A percentile compares a stretch with the other conserved stretches of the same genome.
Evolutionary conservation across 2,797 vertebrate genomes (phyloP).

Genomic region (Smutsia temminckii): DNA sequence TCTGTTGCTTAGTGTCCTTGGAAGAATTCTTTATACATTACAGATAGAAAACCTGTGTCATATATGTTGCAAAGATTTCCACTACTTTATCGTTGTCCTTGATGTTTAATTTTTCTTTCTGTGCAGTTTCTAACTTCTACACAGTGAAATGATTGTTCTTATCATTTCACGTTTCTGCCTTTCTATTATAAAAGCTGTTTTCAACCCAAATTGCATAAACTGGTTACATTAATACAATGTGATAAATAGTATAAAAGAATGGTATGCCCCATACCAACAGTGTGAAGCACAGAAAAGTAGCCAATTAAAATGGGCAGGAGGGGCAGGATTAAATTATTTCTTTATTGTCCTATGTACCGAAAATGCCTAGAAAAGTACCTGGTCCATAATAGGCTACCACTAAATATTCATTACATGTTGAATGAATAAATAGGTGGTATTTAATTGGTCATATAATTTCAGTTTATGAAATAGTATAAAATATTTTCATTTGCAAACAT

Average conservation of each 20-base stretch:
- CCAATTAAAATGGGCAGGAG: slow-evolving; percentile 9
- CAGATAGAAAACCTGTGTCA: neutral
- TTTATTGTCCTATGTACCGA: neutral
- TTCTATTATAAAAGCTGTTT: slow-evolving; percentile 3
- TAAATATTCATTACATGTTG: neutral
- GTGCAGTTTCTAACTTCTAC: neutral
- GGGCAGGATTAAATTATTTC: neutral
- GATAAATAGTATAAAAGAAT: neutral
- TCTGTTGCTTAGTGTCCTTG: neutral
- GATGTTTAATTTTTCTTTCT: slow-evolving; percentile 34
- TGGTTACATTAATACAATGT: slow-evolving; percentile 2
- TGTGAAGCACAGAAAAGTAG: neutral
- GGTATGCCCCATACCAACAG: neutral
- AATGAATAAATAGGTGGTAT: neutral
- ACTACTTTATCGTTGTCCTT: slow-evolving; percentile 3
- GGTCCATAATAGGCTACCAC: neutral
- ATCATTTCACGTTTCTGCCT: neutral
- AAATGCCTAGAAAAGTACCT: slow-evolving; percentile 18
- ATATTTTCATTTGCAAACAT: slow-evolving; percentile 19
- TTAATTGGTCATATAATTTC: neutral
- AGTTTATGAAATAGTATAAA: slow-evolving; percentile 40
- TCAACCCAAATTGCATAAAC: slow-evolving; percentile 1
- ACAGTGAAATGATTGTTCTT: slow-evolving; percentile 22
- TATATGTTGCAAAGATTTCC: slow-evolving; percentile 23
- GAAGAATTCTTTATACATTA: neutral